Conservation (phyloP, 2,888 invertebrate genomes). For the Lithophane leautieri region DNA sequence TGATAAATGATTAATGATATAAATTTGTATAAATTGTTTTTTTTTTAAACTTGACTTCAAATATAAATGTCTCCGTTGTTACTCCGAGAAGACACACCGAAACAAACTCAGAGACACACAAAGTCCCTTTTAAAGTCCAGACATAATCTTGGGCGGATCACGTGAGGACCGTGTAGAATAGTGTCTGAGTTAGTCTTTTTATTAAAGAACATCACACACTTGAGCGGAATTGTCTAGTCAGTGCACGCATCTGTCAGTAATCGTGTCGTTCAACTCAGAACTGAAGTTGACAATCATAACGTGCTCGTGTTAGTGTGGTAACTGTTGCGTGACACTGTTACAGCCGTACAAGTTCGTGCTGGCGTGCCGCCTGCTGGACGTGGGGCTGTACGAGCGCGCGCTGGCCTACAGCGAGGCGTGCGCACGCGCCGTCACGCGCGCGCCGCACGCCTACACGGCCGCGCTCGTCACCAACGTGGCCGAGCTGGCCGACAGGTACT, state of each 20-base stretch:
- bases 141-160: neutral
- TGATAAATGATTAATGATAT: too few species aligned
- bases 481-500: conserved; percentile 81
- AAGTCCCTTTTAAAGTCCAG: neutral
- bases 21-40: too few species aligned
- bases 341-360: conserved; percentile 96
- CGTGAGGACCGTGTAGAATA: neutral
- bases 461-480: conserved; percentile 81
- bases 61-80: too few species aligned
- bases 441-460: conserved; percentile 89
- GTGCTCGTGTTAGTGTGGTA: neutral
- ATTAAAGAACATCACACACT: neutral
- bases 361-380: conserved; percentile 93
- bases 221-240: neutral
- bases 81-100: too few species aligned
- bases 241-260: neutral
- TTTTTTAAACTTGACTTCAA: too few species aligned
- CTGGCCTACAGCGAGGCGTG: conserved; percentile 96
- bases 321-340: neutral
- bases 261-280: neutral
- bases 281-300: neutral
- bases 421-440: conserved; percentile 91
- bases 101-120: neutral
- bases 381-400: conserved; percentile 94
- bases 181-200: neutral